These are phyloP conservation scores for Thripadectes ignobilis DNA, from an alignment of 2,797 vertebrate species.

Conservation along the genomic window DNA sequence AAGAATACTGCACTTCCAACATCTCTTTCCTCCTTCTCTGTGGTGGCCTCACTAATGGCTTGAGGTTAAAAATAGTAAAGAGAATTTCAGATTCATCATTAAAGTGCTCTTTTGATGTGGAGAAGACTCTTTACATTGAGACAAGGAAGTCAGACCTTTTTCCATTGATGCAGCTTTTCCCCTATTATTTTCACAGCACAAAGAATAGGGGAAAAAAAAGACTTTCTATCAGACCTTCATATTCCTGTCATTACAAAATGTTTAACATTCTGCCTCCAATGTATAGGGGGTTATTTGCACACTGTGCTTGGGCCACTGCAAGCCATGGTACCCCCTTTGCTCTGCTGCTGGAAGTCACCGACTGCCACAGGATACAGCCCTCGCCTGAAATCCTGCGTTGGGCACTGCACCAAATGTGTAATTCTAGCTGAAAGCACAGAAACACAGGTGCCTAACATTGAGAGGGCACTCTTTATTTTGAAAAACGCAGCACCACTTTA, in stretches of 20 bases:
- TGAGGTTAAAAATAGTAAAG: slow-evolving; percentile 4
- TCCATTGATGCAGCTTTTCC: background rate
- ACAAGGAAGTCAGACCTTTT: background rate
- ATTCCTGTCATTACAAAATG: background rate
- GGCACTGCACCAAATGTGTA: slow-evolving; percentile 26
- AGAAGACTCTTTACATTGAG: background rate
- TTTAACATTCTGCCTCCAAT: background rate
- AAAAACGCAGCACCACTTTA: slow-evolving; percentile 49
- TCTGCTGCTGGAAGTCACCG: background rate
- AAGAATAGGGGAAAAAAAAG: background rate
- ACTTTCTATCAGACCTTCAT: background rate
- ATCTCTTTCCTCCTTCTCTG: background rate
- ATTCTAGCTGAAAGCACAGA: slow-evolving; percentile 38
- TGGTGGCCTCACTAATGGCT: slow-evolving; percentile 7
- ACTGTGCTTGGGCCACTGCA: background rate
- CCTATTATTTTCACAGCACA: background rate
- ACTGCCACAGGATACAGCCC: background rate
- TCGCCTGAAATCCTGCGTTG: fast-evolving
- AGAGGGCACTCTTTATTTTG: slow-evolving; percentile 55
- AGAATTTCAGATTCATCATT: background rate
- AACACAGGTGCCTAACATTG: slow-evolving; percentile 50
- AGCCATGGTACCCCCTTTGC: background rate
- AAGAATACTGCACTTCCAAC: background rate
- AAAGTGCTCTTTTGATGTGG: background rate
- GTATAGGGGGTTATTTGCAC: background rate